Conservation (phyloP, 2,888 invertebrate genomes). For the Atethmia centrago region DNA sequence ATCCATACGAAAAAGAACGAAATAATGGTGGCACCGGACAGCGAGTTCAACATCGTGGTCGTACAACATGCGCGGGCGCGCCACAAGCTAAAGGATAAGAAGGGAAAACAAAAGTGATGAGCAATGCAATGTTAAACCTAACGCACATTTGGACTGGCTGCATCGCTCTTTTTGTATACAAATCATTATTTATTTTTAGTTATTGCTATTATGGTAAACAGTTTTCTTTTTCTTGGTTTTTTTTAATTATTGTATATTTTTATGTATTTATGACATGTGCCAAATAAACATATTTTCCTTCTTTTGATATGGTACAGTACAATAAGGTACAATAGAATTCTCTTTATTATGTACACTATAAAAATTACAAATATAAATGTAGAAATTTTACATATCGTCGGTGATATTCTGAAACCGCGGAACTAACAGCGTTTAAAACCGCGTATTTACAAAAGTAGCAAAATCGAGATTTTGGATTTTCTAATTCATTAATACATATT, state of each 20-base stretch:
- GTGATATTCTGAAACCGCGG: no score
- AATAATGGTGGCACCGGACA: slow-evolving; percentile 80
- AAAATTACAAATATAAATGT: no score
- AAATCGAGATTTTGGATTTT: no score
- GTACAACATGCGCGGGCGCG: slow-evolving; percentile 74
- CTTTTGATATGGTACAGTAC: background rate
- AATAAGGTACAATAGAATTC: no score
- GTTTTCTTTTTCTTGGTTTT: background rate
- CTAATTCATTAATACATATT: no score
- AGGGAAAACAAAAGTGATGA: slow-evolving; percentile 48
- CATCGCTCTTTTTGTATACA: background rate
- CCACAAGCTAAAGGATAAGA: slow-evolving; percentile 60
- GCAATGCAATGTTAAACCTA: no score
- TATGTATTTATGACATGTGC: background rate
- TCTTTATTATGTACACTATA: no score
- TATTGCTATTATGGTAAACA: background rate
- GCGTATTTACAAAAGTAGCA: no score
- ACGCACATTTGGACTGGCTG: background rate
- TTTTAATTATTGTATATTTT: no score
- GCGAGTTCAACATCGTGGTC: slow-evolving; percentile 81
- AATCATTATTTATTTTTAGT: background rate
- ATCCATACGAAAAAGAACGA: slow-evolving; percentile 81
- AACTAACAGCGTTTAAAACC: no score
- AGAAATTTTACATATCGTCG: no score
- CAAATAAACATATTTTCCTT: background rate